phyloP scores from a whole-genome alignment of 2,888 invertebrate species.

The Phragmatobia fuliginosa region DNA sequence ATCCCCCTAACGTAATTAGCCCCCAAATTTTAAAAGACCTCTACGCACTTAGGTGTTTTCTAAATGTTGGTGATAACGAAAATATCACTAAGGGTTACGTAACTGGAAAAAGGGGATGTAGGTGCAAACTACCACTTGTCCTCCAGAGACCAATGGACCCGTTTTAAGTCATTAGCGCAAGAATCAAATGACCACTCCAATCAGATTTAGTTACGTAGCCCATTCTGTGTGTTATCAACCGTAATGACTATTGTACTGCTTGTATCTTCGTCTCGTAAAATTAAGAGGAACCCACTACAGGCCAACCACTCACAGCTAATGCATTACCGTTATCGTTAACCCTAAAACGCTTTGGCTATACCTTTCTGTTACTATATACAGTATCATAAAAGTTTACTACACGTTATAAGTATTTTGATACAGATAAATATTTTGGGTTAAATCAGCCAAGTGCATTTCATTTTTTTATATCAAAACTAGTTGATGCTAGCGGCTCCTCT shows the following conservation, averaged over 20 bases:
- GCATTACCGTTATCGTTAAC: conserved; percentile 45
- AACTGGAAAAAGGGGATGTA: no score
- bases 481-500: no score
- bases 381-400: conserved; percentile 42
- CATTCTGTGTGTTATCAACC: conserved; percentile 8
- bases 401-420: conserved; percentile 31
- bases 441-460: not conserved
- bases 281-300: conserved; percentile 33
- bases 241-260: conserved; percentile 13
- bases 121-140: no score
- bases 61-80: no score
- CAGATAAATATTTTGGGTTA: conserved; percentile 3
- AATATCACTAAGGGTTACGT: no score
- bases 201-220: conserved; percentile 4
- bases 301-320: conserved; percentile 42
- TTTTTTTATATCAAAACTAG: no score
- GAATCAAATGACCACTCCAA: not conserved
- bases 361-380: conserved; percentile 25
- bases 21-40: no score
- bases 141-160: not conserved
- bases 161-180: not conserved
- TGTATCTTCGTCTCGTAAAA: conserved; percentile 30
- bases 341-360: conserved; percentile 45
- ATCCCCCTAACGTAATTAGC: no score
- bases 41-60: no score